Evolutionary conservation across 2,797 vertebrate genomes (phyloP), one percentile per base, ranked within the genome.

Genomic region (Sphenopsis melanotis): DNA sequence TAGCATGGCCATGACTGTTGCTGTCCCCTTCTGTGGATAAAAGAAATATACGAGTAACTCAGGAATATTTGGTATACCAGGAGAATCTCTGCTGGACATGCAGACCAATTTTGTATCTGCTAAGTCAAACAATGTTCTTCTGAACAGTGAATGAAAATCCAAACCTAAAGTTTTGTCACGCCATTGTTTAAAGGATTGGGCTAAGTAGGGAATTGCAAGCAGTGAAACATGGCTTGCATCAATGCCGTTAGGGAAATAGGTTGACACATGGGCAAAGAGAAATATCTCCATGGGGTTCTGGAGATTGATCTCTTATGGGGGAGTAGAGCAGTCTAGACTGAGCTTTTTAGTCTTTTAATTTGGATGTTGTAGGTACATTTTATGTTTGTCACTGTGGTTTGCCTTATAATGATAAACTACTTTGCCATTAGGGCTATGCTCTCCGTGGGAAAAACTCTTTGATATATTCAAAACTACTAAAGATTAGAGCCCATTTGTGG

Each of bases 311-410:
- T 9, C 41, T 77, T 74, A 63, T n/a, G 78, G 34, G 50, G 18
- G 4, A 50, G 11, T 52, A 36, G 34, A 61, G n/a, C 39, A 74
- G 68, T 66, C 89, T 87, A 89, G 91, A 94, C 75, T 53, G 61
- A 86, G 50, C 24, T 65, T 78, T 83, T 93, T 36, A 52, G 39
- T 56, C 39, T 89, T 91, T 93, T 92, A 92, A 89, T 91, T 85
- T 87, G 64, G 30, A 22, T 50, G 50, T 55, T 53, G 20, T 61
- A 90, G 60, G 46, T n/a, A 34, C 15, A n/a, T 77, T 79, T 91
- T 49, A 56, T 87, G 44, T 27, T 80, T 76, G 29, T 76, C 72
- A 60, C 16, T 63, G 78, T 64, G 53, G 42, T 81, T 94, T 92
- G 61, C 39, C 24, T 91, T 65, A 22, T 70, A 91, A 74, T 74